phyloP scores from a whole-genome alignment of 2,113 vertebrate genomes.

The Shinisaurus crocodilurus region DNA sequence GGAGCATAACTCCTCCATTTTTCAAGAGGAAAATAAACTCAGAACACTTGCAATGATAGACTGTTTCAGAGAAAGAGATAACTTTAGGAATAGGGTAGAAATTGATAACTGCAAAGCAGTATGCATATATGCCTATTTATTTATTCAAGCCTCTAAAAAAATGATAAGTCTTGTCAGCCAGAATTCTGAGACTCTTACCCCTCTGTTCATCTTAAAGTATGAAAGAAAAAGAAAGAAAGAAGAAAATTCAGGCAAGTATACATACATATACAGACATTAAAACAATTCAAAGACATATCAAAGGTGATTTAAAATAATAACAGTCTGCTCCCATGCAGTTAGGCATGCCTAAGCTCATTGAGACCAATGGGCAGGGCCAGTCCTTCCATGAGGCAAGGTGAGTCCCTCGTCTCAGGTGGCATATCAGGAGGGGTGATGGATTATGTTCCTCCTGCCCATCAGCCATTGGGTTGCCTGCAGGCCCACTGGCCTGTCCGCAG shows the following conservation, averaged over 20 bases:
- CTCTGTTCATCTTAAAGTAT: background rate
- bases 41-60: background rate
- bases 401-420: no score
- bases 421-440: no score
- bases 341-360: background rate
- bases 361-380: background rate
- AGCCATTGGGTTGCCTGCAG: no score
- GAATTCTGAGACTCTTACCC: background rate
- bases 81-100: slow-evolving; percentile 28
- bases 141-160: background rate
- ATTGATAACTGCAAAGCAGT: background rate
- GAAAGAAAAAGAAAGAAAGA: background rate
- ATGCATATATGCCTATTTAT: background rate
- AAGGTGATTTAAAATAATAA: background rate
- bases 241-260: background rate
- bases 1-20: slow-evolving; percentile 26
- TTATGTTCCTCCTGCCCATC: no score
- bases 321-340: no score
- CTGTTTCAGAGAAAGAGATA: slow-evolving; percentile 23
- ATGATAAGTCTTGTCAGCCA: background rate
- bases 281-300: background rate
- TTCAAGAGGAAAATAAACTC: slow-evolving; percentile 42
- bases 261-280: background rate
- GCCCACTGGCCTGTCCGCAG: no score
- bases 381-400: no score